phyloP scores from a whole-genome alignment of 2,888 invertebrate genomes.

The Plusia festucae region DNA sequence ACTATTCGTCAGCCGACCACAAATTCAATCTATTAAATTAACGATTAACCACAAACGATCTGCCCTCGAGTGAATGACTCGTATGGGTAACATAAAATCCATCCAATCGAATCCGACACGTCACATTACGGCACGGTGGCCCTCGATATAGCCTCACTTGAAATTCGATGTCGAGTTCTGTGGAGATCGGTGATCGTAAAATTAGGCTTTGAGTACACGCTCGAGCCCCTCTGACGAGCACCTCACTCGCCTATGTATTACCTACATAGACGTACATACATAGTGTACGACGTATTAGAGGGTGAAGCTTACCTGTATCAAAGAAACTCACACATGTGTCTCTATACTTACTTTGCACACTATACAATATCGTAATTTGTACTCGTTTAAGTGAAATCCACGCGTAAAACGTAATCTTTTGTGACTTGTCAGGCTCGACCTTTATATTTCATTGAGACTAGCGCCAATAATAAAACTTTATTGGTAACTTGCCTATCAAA shows the following conservation, averaged over 20 bases:
- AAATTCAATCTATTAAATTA: conserved; percentile 80
- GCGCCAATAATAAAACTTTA: conserved; percentile 83
- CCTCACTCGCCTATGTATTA: conserved; percentile 36
- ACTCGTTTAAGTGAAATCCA: background rate
- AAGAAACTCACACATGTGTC: conserved; percentile 4
- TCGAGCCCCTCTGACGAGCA: conserved; percentile 47
- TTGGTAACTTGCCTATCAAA: conserved; percentile 81
- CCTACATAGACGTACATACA: conserved; percentile 21
- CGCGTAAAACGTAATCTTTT: conserved; percentile 16
- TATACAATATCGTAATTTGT: background rate
- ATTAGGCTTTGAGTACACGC: conserved; percentile 75
- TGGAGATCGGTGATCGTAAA: conserved; percentile 83
- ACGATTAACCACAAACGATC: conserved; percentile 77
- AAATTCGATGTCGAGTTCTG: conserved; percentile 83
- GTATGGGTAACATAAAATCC: conserved; percentile 82
- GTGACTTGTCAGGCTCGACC: conserved; percentile 17
- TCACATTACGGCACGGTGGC: conserved; percentile 78
- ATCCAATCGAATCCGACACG: conserved; percentile 84
- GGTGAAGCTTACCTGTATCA: conserved; percentile 1
- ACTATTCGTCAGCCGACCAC: conserved; percentile 67
- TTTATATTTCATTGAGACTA: conserved; percentile 74
- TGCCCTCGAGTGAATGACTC: conserved; percentile 71
- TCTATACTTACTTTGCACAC: conserved; percentile 1
- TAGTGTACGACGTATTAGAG: conserved; percentile 5
- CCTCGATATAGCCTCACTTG: conserved; percentile 82